Conservation (phyloP, 2,797 vertebrate species). For the Prionace glauca region DNA sequence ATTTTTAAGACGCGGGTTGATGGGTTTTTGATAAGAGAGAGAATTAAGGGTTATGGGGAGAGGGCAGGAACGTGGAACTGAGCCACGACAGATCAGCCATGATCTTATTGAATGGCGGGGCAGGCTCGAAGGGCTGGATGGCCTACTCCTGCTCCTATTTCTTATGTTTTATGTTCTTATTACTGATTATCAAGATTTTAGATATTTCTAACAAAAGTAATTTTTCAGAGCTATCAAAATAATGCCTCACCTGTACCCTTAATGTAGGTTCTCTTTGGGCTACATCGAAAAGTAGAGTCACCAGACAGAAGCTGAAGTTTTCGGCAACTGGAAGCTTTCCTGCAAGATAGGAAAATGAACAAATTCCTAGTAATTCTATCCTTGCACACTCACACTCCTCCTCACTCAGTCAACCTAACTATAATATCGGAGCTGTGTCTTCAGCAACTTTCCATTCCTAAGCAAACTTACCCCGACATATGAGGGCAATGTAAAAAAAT, state of each 20-base stretch:
- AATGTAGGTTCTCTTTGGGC: conserved; percentile 76
- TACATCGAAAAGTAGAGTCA: conserved; percentile 85
- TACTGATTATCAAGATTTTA: neutral
- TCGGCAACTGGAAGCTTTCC: conserved; percentile 85
- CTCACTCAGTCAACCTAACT: neutral
- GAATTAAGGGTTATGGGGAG: too few species aligned
- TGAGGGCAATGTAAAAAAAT: neutral
- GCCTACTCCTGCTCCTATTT: too few species aligned
- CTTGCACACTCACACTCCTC: neutral
- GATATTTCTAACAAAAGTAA: neutral
- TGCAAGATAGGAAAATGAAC: conserved; percentile 47
- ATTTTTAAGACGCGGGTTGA: too few species aligned
- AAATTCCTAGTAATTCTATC: neutral
- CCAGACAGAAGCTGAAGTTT: conserved; percentile 89
- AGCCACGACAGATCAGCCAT: too few species aligned
- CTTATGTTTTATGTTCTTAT: too few species aligned
- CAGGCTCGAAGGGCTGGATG: too few species aligned
- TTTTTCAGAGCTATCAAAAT: neutral
- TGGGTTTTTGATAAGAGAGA: too few species aligned
- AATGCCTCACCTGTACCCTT: conserved; percentile 69
- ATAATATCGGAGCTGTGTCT: neutral
- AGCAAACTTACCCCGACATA: neutral
- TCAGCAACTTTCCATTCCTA: neutral
- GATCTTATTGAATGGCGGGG: too few species aligned
- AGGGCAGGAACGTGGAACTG: too few species aligned